A percentile compares a stretch with the other conserved stretches of the same genome.
phyloP scores from a whole-genome alignment of 2,888 invertebrate genomes.

The Pseudanteris insignis region DNA sequence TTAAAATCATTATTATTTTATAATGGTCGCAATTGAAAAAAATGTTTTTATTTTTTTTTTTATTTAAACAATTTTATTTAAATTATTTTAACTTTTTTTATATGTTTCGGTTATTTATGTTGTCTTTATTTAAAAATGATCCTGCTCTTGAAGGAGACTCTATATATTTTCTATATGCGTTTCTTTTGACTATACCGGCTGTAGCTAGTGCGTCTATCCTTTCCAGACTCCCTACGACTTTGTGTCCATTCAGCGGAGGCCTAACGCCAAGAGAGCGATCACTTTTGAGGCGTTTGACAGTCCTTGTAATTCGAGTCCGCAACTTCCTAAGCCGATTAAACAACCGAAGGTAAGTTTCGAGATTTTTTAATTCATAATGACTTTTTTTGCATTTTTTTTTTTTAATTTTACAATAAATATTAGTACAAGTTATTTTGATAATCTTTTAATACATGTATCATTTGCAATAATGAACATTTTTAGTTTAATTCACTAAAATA shows the following conservation, averaged over 20 bases:
- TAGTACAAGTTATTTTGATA: no score
- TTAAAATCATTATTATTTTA: slow-evolving; percentile 6
- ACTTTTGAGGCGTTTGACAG: slow-evolving; percentile 63
- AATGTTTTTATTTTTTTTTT: no score
- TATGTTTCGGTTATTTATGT: no score
- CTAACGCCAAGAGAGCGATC: slow-evolving; percentile 65
- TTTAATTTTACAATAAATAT: no score
- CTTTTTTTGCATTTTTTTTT: no score
- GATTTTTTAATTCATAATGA: neutral
- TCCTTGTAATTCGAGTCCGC: slow-evolving; percentile 59
- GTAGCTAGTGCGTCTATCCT: slow-evolving; percentile 68
- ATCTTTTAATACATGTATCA: no score
- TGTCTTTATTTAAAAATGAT: neutral
- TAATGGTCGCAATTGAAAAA: no score
- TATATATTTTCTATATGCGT: slow-evolving; percentile 49
- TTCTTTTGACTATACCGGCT: slow-evolving; percentile 61
- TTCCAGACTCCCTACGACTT: slow-evolving; percentile 66
- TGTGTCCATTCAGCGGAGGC: slow-evolving; percentile 62
- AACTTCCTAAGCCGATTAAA: slow-evolving; percentile 58
- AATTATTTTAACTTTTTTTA: no score
- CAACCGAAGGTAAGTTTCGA: slow-evolving; percentile 59
- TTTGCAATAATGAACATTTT: no score
- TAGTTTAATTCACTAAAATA: no score
- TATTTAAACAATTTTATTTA: no score
- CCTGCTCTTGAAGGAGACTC: slow-evolving; percentile 25